Evolutionary conservation across 64 coral and sea anemone species (phyloP), one percentile per base, ranked within the genome.

Genomic region (Montipora cactus): DNA sequence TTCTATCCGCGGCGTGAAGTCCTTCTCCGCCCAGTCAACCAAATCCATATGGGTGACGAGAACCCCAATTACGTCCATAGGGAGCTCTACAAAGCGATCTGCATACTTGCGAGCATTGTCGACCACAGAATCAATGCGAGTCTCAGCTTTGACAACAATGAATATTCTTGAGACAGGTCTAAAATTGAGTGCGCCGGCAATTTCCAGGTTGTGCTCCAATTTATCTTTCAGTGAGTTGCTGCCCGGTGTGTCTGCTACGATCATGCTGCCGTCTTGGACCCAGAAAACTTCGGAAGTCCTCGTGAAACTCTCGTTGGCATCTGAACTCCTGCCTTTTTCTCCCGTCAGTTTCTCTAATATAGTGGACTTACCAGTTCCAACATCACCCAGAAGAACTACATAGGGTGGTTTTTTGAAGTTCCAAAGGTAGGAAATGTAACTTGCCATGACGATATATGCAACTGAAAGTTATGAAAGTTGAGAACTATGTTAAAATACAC

Each of bases 121-220:
- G 19, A 88, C 87, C 44, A 88, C 87, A 37, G 15, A 22, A 88
- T 88, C 87, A 88, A 88, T 88, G 12, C 87, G 87, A 49, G 87
- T 88, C 15, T 88, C 87, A 74, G 87, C 87, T 49, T 88, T 88
- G 87, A 88, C 87, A 75, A 88, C 87, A 51, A 88, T 88, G 49
- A 88, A 88, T 76, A 88, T 88, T 76, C 87, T 73, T 13, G 87
- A 88, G 69, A 88, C 87, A 5, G 71, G 87, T 76, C 87, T 73
- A 21, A 20, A 88, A 20, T 88, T 88, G 44, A 88, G 49, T 57
- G 87, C 87, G 9, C 69, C 87, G 28, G 87, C 71, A 19, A 88
- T 88, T 20, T 4, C 0, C 19, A 58, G 8, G 10, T 88, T 88
- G 87, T 88, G 87, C 58, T 88, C 71, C 67, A 88, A 11, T 88